Percentiles rank a stretch among this genome's conserved stretches.
Conservation (phyloP, 2,797 vertebrate genomes). For the Nyctibius grandis region DNA sequence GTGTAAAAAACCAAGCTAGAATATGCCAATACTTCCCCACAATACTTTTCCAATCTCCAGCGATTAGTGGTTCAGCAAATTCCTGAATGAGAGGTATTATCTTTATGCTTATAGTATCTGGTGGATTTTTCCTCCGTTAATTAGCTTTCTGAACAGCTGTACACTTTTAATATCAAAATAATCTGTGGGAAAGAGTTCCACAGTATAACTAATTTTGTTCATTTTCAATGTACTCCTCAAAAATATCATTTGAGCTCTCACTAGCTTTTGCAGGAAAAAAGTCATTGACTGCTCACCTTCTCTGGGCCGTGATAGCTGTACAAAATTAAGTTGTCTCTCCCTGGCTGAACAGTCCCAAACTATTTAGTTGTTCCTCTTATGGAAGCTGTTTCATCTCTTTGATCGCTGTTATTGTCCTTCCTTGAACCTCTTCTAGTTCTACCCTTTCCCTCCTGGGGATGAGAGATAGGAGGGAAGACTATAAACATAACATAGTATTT, state of each 20-base stretch:
- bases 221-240: not conserved
- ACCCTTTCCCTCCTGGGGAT: not conserved
- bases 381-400: not conserved
- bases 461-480: not conserved
- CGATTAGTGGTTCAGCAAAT: not conserved
- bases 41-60: not conserved
- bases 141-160: not conserved
- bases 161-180: constrained; percentile 6
- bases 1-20: not conserved
- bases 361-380: not conserved
- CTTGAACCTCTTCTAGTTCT: not conserved
- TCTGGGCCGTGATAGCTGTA: not conserved
- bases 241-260: not conserved
- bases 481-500: not conserved
- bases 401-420: not conserved
- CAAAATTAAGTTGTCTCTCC: not conserved
- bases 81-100: not conserved
- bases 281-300: not conserved
- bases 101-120: not conserved
- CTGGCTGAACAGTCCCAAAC: not conserved
- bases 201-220: not conserved
- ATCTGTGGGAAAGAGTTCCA: not conserved
- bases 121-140: not conserved
- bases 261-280: not conserved
- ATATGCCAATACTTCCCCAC: not conserved